Base-by-base conservation (phyloP, 2,888 invertebrate genomes). In the Sabatieria punctata region DNA sequence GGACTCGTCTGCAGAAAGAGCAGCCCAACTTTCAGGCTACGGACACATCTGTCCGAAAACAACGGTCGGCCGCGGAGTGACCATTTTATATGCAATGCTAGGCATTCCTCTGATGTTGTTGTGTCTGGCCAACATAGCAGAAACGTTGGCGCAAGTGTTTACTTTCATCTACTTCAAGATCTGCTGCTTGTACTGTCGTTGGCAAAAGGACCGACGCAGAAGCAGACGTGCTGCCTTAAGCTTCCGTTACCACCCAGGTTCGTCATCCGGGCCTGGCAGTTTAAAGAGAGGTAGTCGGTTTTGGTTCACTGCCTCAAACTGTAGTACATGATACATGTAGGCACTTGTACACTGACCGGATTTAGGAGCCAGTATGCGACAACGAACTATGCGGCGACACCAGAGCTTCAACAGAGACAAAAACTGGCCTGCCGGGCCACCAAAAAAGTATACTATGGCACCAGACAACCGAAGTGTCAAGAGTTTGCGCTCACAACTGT, bases 1-100 rank as follows among this genome's bases (percentile, higher is more conserved):
- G 25, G 4, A 6, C 15, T 11, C 30, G 15, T 30, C 8, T 15
- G 30, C 15, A 11, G 15, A 11, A 30, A 30, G 30, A 15, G 15
- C 30, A 11, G 30, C 15, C 8, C 60, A 15, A 13, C 18, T 49
- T 72, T 37, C 73, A 93, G 93, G 93, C 60, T 95, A 95, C 71
- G 93, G 95, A 50, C 88, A 95, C 67, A 84, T 95, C 58, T 80
- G 83, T 41, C 93, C 95, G 1, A 80, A 80, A 56, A 95, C 95
- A 13, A 76, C 58, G 19, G 77, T 79, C 13, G 95, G 93, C 8
- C 76, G 82, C 52, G 77, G 81, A 1, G 75, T 88, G 41, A 89
- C 91, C 1, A 88, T 97, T 53, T 71, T 85, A 24, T 97, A 97
- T 66, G 85, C 95, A 25, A 78, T 85, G 51, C 77, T 95, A 52